Percentiles rank a stretch among this genome's conserved stretches.
These are phyloP conservation scores for Cylindroiulus punctatus DNA, from an alignment of 2,888 invertebrate genomes.

Conservation along the genomic window DNA sequence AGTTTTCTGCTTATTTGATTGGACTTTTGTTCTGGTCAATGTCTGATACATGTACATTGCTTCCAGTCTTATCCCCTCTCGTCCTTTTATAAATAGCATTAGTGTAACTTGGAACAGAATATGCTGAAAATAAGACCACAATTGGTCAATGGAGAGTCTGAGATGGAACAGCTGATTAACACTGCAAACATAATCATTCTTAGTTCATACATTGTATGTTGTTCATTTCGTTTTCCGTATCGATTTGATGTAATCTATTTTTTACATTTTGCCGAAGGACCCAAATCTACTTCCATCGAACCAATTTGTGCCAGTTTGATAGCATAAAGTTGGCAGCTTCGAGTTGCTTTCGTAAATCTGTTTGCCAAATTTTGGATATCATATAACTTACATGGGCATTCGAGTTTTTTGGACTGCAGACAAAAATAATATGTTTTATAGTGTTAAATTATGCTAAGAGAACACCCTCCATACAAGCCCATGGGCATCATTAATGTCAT, in stretches of 20 bases:
- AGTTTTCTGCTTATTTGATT: no score
- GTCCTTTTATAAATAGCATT: no score
- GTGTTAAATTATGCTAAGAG: background rate
- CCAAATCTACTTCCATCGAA: background rate
- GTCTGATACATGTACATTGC: no score
- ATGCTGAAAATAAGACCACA: background rate
- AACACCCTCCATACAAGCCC: background rate
- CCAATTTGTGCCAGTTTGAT: background rate
- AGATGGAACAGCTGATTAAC: background rate
- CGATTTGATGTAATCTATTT: no score
- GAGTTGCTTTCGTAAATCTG: no score
- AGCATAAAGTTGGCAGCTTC: background rate
- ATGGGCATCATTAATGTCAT: background rate
- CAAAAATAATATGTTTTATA: constrained; percentile 7
- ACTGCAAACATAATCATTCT: background rate
- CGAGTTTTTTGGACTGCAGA: background rate
- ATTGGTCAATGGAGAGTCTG: background rate
- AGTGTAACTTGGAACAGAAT: background rate
- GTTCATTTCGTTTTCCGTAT: background rate
- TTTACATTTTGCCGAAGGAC: background rate
- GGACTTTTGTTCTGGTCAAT: no score
- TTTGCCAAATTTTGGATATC: background rate
- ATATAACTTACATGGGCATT: background rate
- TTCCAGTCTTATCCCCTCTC: no score
- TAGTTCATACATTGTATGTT: background rate